Conservation (phyloP, 2,888 invertebrate genomes). For the Macrophya annulata region DNA sequence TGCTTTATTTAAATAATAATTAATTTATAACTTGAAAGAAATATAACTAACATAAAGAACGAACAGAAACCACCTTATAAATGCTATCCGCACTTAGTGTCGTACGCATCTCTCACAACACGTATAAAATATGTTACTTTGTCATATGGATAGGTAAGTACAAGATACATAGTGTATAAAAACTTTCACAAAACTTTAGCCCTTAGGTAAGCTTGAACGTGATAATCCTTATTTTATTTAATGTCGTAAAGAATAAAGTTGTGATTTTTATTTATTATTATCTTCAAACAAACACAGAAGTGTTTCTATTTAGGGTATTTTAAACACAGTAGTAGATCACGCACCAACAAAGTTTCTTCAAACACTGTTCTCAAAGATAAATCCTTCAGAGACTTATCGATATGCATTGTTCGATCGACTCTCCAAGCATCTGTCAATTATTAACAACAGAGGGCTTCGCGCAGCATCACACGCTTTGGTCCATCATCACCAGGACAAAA, state of each 20-base stretch:
- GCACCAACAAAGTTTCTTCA: conserved; percentile 43
- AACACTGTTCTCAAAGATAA: conserved; percentile 46
- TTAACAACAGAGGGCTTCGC: conserved; percentile 69
- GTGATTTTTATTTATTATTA: not conserved
- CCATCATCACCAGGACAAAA: conserved; percentile 64
- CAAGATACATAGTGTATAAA: not conserved
- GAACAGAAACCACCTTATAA: not conserved
- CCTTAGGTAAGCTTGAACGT: not conserved
- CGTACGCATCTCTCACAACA: conserved; percentile 18
- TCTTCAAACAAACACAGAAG: not conserved
- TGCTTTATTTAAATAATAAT: not conserved
- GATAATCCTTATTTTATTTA: not conserved
- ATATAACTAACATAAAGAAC: not conserved
- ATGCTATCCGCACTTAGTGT: conserved; percentile 7
- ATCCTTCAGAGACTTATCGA: conserved; percentile 57
- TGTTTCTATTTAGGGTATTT: not conserved
- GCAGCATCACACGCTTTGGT: conserved; percentile 72
- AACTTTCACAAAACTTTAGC: conserved; percentile 53
- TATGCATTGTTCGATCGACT: conserved; percentile 60
- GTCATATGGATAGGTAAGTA: conserved; percentile 9
- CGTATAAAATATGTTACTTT: conserved; percentile 2
- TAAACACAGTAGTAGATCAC: conserved; percentile 17
- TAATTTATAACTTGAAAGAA: not conserved
- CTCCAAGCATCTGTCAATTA: conserved; percentile 73
- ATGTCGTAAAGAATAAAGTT: not conserved